Percentiles rank a stretch among this genome's conserved stretches.
Conservation (phyloP, 2,797 vertebrate species). For the Gephyroberyx darwinii region DNA sequence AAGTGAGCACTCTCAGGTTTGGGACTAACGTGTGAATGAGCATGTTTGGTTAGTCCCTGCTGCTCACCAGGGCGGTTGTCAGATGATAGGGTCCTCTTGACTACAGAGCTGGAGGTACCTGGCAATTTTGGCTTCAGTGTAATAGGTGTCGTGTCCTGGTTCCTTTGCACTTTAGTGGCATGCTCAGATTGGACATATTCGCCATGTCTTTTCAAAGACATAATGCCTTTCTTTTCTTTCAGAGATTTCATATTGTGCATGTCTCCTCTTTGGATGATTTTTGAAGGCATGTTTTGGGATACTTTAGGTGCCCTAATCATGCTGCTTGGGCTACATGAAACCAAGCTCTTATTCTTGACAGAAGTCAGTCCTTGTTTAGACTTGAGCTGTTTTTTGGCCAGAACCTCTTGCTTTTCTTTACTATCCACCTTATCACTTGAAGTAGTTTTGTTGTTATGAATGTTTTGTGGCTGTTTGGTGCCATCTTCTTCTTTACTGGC, state of each 20-base stretch:
- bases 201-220: constrained; percentile 80
- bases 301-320: constrained; percentile 64
- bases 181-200: constrained; percentile 76
- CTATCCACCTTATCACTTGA: constrained; percentile 46
- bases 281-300: constrained; percentile 64
- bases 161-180: constrained; percentile 87
- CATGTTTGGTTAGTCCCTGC: constrained; percentile 61
- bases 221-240: constrained; percentile 73
- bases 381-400: constrained; percentile 68
- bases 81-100: constrained; percentile 75
- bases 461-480: constrained; percentile 49
- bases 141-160: constrained; percentile 67
- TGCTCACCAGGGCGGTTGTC: constrained; percentile 73
- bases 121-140: constrained; percentile 78
- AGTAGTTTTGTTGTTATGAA: constrained; percentile 55
- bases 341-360: constrained; percentile 71
- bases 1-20: constrained; percentile 79
- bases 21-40: constrained; percentile 67
- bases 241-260: constrained; percentile 63
- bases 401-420: constrained; percentile 59
- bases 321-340: constrained; percentile 61
- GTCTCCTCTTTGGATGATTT: constrained; percentile 73
- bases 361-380: constrained; percentile 64
- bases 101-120: constrained; percentile 58
- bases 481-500: constrained; percentile 32